Evolutionary conservation across 2,797 vertebrate species (phyloP).

Genomic region (Muscicapa striata): DNA sequence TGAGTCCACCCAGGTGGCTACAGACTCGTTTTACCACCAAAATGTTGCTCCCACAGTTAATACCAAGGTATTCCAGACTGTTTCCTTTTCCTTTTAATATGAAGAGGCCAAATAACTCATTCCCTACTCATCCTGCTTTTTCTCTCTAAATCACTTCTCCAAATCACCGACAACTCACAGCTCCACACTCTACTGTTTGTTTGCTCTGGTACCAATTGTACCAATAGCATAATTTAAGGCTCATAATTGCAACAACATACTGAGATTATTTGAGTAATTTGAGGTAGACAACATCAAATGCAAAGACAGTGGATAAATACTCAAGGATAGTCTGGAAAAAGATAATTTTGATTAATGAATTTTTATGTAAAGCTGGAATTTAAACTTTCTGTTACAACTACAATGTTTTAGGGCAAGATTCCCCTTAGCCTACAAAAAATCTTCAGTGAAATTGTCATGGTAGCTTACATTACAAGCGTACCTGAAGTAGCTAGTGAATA

Average conservation of each 20-base stretch:
- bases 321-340: not conserved
- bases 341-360: not conserved
- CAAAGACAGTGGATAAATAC: not conserved
- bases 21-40: not conserved
- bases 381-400: not conserved
- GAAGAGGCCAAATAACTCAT: not conserved
- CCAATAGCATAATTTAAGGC: not conserved
- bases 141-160: not conserved
- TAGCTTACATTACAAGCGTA: not conserved
- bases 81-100: not conserved
- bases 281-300: not conserved
- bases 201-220: not conserved
- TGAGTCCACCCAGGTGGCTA: not conserved
- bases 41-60: not conserved
- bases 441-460: not conserved
- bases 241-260: not conserved
- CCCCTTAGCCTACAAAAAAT: not conserved
- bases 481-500: not conserved
- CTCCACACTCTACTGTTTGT: not conserved
- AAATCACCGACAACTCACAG: not conserved
- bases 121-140: not conserved
- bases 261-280: not conserved
- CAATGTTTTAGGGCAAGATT: not conserved
- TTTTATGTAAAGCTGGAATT: not conserved
- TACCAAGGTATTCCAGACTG: not conserved